phyloP scores from a whole-genome alignment of 1,140 invertebrate species.

The Listronotus bonariensis region DNA sequence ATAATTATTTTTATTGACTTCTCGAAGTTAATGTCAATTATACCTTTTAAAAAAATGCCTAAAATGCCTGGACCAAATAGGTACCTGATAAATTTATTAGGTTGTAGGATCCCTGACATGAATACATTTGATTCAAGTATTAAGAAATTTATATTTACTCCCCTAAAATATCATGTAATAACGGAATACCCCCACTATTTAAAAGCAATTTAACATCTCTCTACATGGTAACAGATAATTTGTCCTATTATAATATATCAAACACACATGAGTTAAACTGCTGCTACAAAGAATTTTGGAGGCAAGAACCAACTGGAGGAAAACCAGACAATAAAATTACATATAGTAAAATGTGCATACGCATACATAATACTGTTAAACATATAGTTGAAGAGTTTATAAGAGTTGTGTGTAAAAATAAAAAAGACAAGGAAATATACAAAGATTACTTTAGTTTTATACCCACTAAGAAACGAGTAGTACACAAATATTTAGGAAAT shows the following conservation, averaged over 20 bases:
- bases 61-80: too few species aligned
- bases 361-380: slow-evolving; percentile 49
- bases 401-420: slow-evolving; percentile 62
- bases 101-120: slow-evolving; percentile 80
- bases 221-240: slow-evolving; percentile 57
- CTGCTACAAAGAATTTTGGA: slow-evolving; percentile 66
- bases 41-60: too few species aligned
- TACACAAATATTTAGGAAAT: slow-evolving; percentile 37
- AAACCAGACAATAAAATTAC: slow-evolving; percentile 55
- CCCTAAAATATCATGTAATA: slow-evolving; percentile 54
- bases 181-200: slow-evolving; percentile 61
- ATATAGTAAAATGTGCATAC: slow-evolving; percentile 56
- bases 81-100: slow-evolving; percentile 42
- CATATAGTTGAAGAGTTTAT: slow-evolving; percentile 64
- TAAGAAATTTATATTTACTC: slow-evolving; percentile 56
- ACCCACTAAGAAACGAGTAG: slow-evolving; percentile 56
- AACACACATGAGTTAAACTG: slow-evolving; percentile 59
- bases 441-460: slow-evolving; percentile 73
- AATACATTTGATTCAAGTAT: slow-evolving; percentile 70
- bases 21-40: too few species aligned
- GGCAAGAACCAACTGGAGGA: slow-evolving; percentile 56
- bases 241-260: slow-evolving; percentile 58
- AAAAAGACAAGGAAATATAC: slow-evolving; percentile 58
- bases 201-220: slow-evolving; percentile 68
- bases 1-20: too few species aligned